Percentiles rank a stretch among this genome's conserved stretches.
Conservation (phyloP, 2,888 invertebrate genomes). For the Orthosia incerta region DNA sequence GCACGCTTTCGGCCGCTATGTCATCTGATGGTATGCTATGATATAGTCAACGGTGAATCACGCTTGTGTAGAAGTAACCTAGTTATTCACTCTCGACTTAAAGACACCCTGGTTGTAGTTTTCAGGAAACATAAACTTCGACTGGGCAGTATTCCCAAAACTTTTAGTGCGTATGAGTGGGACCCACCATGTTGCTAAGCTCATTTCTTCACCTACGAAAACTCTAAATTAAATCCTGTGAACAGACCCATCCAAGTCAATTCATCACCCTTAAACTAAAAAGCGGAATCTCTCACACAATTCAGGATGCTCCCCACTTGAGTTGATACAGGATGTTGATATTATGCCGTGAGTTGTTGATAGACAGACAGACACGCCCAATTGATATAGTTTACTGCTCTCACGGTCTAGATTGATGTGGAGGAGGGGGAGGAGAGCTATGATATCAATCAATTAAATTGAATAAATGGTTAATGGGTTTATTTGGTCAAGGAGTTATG, state of each 20-base stretch:
- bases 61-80: no score
- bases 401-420: constrained; percentile 48
- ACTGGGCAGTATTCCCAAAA: no score
- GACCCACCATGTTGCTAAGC: no score
- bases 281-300: constrained; percentile 53
- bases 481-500: constrained; percentile 17
- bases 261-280: constrained; percentile 27
- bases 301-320: constrained; percentile 53
- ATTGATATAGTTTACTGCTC: constrained; percentile 54
- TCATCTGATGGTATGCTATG: no score
- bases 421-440: constrained; percentile 1
- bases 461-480: constrained; percentile 34
- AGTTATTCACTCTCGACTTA: no score
- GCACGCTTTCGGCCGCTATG: no score
- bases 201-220: neutral
- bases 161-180: no score
- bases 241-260: neutral
- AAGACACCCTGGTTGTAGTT: no score
- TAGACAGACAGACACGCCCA: constrained; percentile 66
- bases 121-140: no score
- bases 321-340: constrained; percentile 75
- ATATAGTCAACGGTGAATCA: no score
- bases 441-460: constrained; percentile 51
- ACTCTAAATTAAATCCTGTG: no score
- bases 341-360: constrained; percentile 69